Conservation (phyloP, 2,113 vertebrate genomes). For the Emydura subglobosa region DNA sequence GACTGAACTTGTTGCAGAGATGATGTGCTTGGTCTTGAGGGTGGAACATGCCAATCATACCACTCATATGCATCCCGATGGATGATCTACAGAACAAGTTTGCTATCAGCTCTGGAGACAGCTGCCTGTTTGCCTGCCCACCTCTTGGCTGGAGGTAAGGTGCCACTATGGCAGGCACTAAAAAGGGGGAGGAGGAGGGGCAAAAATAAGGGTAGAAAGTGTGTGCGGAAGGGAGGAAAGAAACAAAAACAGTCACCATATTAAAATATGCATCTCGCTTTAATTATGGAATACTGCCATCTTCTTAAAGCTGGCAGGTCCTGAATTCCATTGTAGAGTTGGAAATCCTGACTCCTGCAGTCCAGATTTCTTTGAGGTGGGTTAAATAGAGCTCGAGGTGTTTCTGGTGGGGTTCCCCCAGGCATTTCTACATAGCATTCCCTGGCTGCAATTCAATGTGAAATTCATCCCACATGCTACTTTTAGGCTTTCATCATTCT, state of each 20-base stretch:
- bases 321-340: slow-evolving; percentile 32
- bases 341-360: slow-evolving; percentile 28
- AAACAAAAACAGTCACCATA: slow-evolving; percentile 71
- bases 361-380: background rate
- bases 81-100: slow-evolving; percentile 77
- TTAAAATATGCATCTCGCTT: slow-evolving; percentile 73
- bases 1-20: slow-evolving; percentile 80
- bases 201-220: slow-evolving; percentile 79
- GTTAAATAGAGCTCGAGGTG: background rate
- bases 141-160: slow-evolving; percentile 79
- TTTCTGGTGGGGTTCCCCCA: background rate
- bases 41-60: slow-evolving; percentile 78
- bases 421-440: background rate
- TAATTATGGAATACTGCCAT: slow-evolving; percentile 54
- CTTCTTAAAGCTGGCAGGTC: slow-evolving; percentile 34
- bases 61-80: slow-evolving; percentile 78
- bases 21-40: slow-evolving; percentile 78
- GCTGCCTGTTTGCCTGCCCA: slow-evolving; percentile 82
- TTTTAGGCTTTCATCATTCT: background rate
- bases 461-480: background rate
- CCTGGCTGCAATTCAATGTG: background rate
- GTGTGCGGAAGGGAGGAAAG: slow-evolving; percentile 78
- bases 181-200: slow-evolving; percentile 71
- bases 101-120: slow-evolving; percentile 81
- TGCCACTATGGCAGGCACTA: slow-evolving; percentile 77